A percentile compares a stretch with the other conserved stretches of the same genome.
phyloP scores from a whole-genome alignment of 2,888 invertebrate species.

The Drosophila atripex region DNA sequence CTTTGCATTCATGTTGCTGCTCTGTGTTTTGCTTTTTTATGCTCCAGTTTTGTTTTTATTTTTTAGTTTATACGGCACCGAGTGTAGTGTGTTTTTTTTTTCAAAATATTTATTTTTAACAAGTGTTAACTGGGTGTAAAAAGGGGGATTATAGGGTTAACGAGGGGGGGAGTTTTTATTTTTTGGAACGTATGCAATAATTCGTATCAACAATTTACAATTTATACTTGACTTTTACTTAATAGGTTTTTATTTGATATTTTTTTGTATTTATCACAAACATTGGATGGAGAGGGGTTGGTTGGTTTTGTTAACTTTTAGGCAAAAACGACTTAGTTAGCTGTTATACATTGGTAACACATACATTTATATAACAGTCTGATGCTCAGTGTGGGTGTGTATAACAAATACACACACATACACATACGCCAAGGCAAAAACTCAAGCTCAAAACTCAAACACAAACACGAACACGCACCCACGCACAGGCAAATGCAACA shows the following conservation, averaged over 20 bases:
- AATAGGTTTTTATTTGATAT: conserved; percentile 11
- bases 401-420: conserved; percentile 40
- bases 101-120: background rate
- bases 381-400: conserved; percentile 31
- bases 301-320: conserved; percentile 22
- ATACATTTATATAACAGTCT: conserved; percentile 33
- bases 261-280: conserved; percentile 13
- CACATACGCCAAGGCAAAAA: conserved; percentile 17
- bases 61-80: background rate
- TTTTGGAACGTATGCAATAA: conserved; percentile 10
- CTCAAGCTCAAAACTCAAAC: conserved; percentile 36
- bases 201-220: conserved; percentile 30
- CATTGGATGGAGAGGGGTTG: conserved; percentile 4
- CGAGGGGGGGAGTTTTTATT: conserved; percentile 23
- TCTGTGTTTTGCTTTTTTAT: conserved; percentile 12
- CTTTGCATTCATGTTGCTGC: conserved; percentile 26
- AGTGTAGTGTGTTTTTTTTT: conserved; percentile 4
- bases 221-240: conserved; percentile 25
- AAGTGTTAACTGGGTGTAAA: conserved; percentile 8
- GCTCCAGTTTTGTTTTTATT: background rate
- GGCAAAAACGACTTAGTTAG: conserved; percentile 30
- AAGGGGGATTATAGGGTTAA: conserved; percentile 15
- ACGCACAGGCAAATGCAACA: conserved; percentile 18
- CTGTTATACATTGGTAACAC: conserved; percentile 33
- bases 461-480: conserved; percentile 33